These are phyloP conservation scores for Salvelinus alpinus DNA, from an alignment of 2,113 vertebrate species.

Conservation along the genomic window DNA sequence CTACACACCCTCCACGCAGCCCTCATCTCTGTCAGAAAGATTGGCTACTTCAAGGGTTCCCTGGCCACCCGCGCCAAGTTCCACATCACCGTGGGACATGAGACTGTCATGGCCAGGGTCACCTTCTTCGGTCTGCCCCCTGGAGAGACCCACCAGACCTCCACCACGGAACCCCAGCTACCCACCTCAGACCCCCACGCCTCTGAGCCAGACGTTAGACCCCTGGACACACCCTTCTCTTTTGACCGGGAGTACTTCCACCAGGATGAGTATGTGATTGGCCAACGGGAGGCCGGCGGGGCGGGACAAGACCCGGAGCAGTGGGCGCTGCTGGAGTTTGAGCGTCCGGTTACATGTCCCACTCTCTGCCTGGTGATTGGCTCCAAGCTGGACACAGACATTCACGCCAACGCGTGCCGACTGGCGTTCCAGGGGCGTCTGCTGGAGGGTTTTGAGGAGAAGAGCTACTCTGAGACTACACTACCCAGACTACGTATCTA, in stretches of 20 bases:
- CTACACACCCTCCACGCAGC: constrained; percentile 87
- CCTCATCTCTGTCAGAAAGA: constrained; percentile 88
- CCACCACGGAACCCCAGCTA: too few species aligned
- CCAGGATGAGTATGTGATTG: constrained; percentile 84
- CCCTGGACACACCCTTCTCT: constrained; percentile 73
- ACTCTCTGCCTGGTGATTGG: constrained; percentile 90
- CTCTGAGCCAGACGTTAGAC: constrained; percentile 66
- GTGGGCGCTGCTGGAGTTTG: constrained; percentile 95
- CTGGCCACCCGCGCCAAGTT: constrained; percentile 92
- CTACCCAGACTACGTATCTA: constrained; percentile 86
- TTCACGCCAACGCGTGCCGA: constrained; percentile 88
- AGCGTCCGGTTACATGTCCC: constrained; percentile 93
- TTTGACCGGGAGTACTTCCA: constrained; percentile 88
- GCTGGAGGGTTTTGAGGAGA: constrained; percentile 88
- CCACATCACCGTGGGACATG: constrained; percentile 94
- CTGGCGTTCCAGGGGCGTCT: constrained; percentile 91
- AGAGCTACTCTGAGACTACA: constrained; percentile 78
- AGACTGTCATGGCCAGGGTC: constrained; percentile 93
- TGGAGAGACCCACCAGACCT: not conserved
- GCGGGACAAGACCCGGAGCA: constrained; percentile 73
- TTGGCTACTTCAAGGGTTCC: constrained; percentile 88
- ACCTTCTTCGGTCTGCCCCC: constrained; percentile 86
- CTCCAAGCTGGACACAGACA: constrained; percentile 92
- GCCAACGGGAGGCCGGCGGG: constrained; percentile 57
- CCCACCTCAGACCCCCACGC: constrained; percentile 6